Conservation (phyloP, 2,797 vertebrate genomes). For the Columba guinea region DNA sequence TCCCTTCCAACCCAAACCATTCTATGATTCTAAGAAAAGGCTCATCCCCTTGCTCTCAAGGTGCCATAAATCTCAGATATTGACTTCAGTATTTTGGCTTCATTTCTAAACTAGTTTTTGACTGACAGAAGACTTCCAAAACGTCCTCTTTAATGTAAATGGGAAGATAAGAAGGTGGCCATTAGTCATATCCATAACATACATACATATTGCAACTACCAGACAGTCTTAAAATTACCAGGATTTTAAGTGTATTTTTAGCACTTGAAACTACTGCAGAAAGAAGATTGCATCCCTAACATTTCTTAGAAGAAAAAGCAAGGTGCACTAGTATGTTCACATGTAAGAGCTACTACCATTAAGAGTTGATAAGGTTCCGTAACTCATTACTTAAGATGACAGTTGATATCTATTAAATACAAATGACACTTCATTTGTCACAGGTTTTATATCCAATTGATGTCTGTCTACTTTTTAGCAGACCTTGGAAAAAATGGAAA, state of each 20-base stretch:
- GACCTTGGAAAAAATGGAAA: background rate
- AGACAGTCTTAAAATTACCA: background rate
- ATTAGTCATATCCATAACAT: conserved; percentile 2
- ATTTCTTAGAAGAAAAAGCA: background rate
- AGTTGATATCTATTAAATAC: background rate
- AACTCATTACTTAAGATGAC: background rate
- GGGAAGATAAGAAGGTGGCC: conserved; percentile 6
- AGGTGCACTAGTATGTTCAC: background rate
- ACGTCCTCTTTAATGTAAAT: background rate
- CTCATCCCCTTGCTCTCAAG: background rate
- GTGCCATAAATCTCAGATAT: background rate
- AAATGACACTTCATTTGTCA: background rate
- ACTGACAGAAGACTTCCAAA: background rate
- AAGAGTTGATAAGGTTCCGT: background rate
- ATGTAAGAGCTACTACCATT: background rate
- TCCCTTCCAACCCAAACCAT: too few relatives aligned
- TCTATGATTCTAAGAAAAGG: background rate
- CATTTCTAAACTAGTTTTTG: conserved; percentile 19
- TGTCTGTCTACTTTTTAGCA: background rate
- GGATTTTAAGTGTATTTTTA: conserved; percentile 20
- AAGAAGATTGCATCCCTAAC: background rate
- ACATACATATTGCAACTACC: background rate
- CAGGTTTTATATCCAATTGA: background rate
- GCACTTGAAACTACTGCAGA: conserved; percentile 8
- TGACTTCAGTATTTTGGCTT: background rate